These are phyloP conservation scores for Heliothis subflexa DNA, from an alignment of 1,140 invertebrate genomes.

Conservation along the genomic window DNA sequence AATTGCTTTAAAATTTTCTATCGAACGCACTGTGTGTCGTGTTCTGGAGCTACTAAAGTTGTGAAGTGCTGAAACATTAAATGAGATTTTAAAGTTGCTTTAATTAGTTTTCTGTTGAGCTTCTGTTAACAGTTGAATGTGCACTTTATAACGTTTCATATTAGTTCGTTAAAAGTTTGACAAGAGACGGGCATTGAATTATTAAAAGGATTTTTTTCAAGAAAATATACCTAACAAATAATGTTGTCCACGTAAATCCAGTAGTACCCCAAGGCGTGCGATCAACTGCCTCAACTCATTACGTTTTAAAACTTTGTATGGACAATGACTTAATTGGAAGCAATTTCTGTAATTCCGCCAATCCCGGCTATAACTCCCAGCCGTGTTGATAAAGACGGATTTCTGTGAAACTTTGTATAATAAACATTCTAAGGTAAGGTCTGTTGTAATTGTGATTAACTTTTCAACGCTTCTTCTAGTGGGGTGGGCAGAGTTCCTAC, in stretches of 20 bases:
- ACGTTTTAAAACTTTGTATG: slow-evolving; percentile 27
- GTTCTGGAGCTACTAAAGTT: slow-evolving; percentile 13
- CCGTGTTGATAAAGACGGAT: background rate
- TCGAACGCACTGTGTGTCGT: slow-evolving; percentile 35
- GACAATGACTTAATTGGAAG: slow-evolving; percentile 40
- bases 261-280: background rate
- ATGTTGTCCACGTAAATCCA: background rate
- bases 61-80: slow-evolving; percentile 17
- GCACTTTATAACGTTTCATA: background rate
- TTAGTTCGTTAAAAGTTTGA: background rate
- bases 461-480: background rate
- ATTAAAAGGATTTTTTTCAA: background rate
- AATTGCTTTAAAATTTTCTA: slow-evolving; percentile 50
- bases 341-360: slow-evolving; percentile 26
- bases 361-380: slow-evolving; percentile 33
- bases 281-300: slow-evolving; percentile 32
- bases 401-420: slow-evolving; percentile 33
- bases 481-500: background rate
- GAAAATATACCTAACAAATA: background rate
- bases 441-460: slow-evolving; percentile 23
- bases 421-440: slow-evolving; percentile 30
- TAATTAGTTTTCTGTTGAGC: slow-evolving; percentile 14
- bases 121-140: background rate
- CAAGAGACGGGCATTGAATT: no score
- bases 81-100: slow-evolving; percentile 36